Evolutionary conservation across 2,113 vertebrate species (phyloP), one percentile per base, ranked within the genome.

Genomic region (Sardina pilchardus): DNA sequence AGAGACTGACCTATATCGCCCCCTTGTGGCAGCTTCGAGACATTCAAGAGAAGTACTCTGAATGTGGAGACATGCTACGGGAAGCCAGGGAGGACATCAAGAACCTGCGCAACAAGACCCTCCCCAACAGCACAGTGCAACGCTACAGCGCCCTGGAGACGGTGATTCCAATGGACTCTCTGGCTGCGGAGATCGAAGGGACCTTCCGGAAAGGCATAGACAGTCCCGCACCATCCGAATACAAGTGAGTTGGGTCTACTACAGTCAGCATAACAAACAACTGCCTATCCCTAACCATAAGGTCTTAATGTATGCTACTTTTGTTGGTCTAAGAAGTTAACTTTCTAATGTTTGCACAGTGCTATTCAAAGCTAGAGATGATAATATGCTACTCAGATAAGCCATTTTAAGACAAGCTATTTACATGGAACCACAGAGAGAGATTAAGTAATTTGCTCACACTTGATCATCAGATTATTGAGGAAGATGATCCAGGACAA

Each of bases 151-250:
- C 95, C 0, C 83, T 95, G 48, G 93, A 94, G 30, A 92, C 95
- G 0, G 93, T 96, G 0, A 91, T 97, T 75, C 96, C 97, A 75
- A 92, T 97, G 97, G 97, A 97, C 93, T 96, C 96, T 0, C 92
- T 98, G 88, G 97, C 96, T 0, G 96, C 97, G 0, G 97, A 99
- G 93, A 97, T 97, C 81, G 97, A 98, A 86, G 96, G 94, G 10
- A 96, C 93, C 2, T 96, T 96, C 91, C 95, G 96, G 50, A 99
- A 95, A 91, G 94, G 96, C 63, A 91, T 95, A 9, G 96, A 96
- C 90, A 94, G 92, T 85, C 93, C 94, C 0, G 87, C 93, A 0
- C 94, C 94, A n/a, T 94, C 95, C 0, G 96, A 97, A 83, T 96
- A 95, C 93, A 97, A 90, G 97, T 98, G 86, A 71, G 94, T 67